These are phyloP conservation scores for Neoniphon sammara DNA, from an alignment of 2,797 vertebrate genomes.

Conservation along the genomic window DNA sequence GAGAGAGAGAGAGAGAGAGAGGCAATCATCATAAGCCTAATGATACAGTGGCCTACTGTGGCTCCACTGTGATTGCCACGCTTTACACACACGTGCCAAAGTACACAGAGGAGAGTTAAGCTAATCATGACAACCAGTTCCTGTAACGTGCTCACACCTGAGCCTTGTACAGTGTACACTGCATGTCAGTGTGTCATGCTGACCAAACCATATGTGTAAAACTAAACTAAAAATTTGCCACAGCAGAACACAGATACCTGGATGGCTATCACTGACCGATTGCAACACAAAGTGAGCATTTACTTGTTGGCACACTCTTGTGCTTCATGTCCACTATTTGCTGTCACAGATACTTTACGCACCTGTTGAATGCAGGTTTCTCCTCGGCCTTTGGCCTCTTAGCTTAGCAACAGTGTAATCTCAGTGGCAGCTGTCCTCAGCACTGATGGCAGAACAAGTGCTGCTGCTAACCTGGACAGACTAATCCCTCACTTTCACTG, in stretches of 20 bases:
- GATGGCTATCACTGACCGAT: neutral
- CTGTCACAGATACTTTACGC: constrained; percentile 15
- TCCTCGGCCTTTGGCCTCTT: constrained; percentile 54
- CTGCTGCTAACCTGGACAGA: constrained; percentile 10
- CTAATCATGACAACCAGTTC: constrained; percentile 58
- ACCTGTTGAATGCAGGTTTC: constrained; percentile 51
- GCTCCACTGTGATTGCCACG: constrained; percentile 43
- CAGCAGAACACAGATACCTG: neutral
- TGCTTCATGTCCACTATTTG: neutral
- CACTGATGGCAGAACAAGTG: constrained; percentile 15
- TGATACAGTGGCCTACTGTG: constrained; percentile 74
- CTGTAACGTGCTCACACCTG: constrained; percentile 48
- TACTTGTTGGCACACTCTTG: constrained; percentile 8
- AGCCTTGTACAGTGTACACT: constrained; percentile 33
- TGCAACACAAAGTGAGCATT: neutral
- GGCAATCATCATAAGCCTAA: constrained; percentile 65
- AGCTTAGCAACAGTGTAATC: constrained; percentile 60
- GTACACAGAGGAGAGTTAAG: constrained; percentile 48
- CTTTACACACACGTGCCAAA: constrained; percentile 63
- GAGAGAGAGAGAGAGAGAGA: constrained; percentile 41
- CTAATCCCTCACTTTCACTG: constrained; percentile 60
- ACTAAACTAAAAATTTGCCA: neutral
- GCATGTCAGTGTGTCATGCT: constrained; percentile 30
- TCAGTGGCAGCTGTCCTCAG: constrained; percentile 57
- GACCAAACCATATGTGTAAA: neutral